Conservation (phyloP, 1,140 invertebrate genomes). For the Ceratina australensis region DNA sequence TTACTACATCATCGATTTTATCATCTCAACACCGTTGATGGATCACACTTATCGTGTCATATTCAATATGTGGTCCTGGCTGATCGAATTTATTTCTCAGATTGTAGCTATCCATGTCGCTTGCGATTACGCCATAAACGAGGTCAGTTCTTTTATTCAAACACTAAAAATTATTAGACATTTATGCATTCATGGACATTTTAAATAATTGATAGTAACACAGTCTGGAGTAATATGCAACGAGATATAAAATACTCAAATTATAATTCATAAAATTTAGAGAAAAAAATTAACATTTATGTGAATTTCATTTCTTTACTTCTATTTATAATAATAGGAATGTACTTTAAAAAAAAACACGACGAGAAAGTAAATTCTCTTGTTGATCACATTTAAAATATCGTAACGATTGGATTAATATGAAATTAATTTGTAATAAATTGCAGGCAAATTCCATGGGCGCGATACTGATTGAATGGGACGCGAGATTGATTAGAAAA, state of each 20-base stretch:
- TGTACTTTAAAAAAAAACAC: no score
- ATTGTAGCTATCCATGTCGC: conserved; percentile 63
- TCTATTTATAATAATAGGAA: neutral
- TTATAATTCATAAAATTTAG: no score
- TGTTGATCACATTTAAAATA: no score
- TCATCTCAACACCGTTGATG: neutral
- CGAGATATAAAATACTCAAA: no score
- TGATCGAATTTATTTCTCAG: conserved; percentile 61
- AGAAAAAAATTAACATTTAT: no score
- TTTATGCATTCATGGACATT: no score
- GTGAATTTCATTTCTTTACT: no score
- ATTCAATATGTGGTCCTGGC: conserved; percentile 63
- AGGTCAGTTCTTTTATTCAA: conserved; percentile 55
- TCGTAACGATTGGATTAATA: no score
- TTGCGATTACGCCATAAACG: conserved; percentile 65
- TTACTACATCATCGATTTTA: conserved; percentile 64
- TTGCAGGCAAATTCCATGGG: conserved; percentile 71
- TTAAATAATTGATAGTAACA: no score
- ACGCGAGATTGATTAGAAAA: conserved; percentile 10
- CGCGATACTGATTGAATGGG: conserved; percentile 65
- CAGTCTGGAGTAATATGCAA: no score
- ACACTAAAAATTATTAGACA: no score
- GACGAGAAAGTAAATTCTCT: no score
- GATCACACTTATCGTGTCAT: conserved; percentile 41
- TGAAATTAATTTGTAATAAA: neutral